Evolutionary conservation across 2,888 invertebrate species (phyloP).

Genomic region (Thyatira batis): DNA sequence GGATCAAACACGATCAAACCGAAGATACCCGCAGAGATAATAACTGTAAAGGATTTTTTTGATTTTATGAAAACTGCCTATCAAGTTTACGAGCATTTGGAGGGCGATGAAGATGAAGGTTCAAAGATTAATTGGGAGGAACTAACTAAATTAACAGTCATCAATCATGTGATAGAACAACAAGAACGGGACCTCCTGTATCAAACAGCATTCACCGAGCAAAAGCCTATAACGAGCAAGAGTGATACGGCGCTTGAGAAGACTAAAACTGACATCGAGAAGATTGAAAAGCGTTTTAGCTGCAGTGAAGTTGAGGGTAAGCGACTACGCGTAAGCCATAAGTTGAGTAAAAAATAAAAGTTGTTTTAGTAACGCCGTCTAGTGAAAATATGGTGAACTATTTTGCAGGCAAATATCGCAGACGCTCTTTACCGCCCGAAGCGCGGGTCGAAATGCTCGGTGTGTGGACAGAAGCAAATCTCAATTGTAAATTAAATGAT

Average conservation of each 20-base stretch:
- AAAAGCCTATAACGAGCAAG: slow-evolving; percentile 60
- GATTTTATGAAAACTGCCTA: slow-evolving; percentile 89
- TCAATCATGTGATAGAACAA: slow-evolving; percentile 75
- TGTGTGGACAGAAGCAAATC: slow-evolving; percentile 75
- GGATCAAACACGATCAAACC: slow-evolving; percentile 49
- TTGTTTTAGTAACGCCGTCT: slow-evolving; percentile 30
- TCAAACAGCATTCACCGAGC: slow-evolving; percentile 57
- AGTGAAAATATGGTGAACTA: slow-evolving; percentile 1
- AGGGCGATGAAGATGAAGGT: slow-evolving; percentile 68
- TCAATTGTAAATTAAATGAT: slow-evolving; percentile 78
- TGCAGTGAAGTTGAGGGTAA: slow-evolving; percentile 72
- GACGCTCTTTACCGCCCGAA: slow-evolving; percentile 55
- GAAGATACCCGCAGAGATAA: slow-evolving; percentile 78
- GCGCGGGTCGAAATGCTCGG: slow-evolving; percentile 74
- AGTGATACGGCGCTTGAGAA: slow-evolving; percentile 63
- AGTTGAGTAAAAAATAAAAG: neutral
- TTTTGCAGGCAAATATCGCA: slow-evolving; percentile 48
- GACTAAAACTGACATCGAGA: slow-evolving; percentile 45
- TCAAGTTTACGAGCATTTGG: slow-evolving; percentile 82
- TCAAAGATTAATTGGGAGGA: slow-evolving; percentile 79
- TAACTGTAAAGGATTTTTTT: slow-evolving; percentile 86
- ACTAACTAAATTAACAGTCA: slow-evolving; percentile 72
- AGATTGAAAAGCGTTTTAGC: slow-evolving; percentile 61
- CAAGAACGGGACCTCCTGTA: slow-evolving; percentile 70
- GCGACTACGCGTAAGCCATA: too few relatives aligned